Conservation (phyloP, 53 echinoderm and acorn worm genomes). For the Apostichopus leukothele region DNA sequence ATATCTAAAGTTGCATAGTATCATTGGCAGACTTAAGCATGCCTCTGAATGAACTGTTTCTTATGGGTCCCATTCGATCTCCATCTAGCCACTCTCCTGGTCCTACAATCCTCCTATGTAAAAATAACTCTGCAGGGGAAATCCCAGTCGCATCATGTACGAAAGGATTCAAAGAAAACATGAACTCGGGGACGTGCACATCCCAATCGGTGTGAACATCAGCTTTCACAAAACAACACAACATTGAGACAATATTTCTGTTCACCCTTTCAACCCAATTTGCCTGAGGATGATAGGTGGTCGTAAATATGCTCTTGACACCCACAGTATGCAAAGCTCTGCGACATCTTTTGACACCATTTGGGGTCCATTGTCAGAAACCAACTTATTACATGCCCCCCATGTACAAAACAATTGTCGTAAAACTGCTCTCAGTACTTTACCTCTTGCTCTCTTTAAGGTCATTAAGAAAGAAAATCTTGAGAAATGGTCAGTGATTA, state of each 20-base stretch:
- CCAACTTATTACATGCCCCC: background rate
- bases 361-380: conserved; percentile 14
- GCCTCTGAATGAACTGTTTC: no score
- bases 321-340: conserved; percentile 23
- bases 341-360: background rate
- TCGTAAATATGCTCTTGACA: conserved; percentile 54
- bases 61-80: conserved; percentile 34
- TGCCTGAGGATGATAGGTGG: conserved; percentile 62
- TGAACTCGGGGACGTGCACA: conserved; percentile 55
- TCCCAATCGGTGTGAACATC: conserved; percentile 39
- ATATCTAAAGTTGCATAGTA: no score
- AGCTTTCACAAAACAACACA: conserved; percentile 1
- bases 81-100: conserved; percentile 40
- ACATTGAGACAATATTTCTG: conserved; percentile 51
- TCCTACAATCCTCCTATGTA: background rate
- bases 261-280: conserved; percentile 68
- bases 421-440: background rate
- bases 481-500: background rate
- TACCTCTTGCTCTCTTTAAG: background rate
- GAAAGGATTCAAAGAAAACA: conserved; percentile 45
- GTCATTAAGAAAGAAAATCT: background rate
- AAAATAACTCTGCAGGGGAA: conserved; percentile 48
- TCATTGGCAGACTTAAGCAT: no score
- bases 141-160: conserved; percentile 53
- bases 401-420: background rate